Conservation (phyloP, 2,888 invertebrate species). For the Xestia ashworthii region DNA sequence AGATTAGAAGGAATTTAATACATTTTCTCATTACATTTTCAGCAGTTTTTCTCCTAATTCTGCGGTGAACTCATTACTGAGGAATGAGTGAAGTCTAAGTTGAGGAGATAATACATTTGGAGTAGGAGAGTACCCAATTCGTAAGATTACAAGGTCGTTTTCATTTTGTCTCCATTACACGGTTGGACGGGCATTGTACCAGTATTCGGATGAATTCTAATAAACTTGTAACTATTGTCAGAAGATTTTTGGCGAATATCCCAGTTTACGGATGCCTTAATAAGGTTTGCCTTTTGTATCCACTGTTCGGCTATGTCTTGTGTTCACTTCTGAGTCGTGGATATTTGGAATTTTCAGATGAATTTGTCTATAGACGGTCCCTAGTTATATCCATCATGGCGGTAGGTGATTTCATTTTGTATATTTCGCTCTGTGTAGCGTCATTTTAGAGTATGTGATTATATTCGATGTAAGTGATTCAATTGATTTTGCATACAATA, state of each 20-base stretch:
- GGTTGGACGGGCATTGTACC: constrained; percentile 48
- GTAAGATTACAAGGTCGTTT: constrained; percentile 69
- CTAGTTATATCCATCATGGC: background rate
- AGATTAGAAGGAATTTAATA: constrained; percentile 66
- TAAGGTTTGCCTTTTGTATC: constrained; percentile 37
- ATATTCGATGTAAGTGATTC: background rate
- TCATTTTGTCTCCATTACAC: constrained; percentile 68
- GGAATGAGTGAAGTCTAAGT: constrained; percentile 65
- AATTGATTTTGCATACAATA: background rate
- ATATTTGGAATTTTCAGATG: background rate
- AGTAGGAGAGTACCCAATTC: constrained; percentile 67
- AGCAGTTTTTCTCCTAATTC: constrained; percentile 65
- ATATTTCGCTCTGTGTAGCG: background rate
- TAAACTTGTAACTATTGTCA: constrained; percentile 60
- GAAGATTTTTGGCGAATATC: constrained; percentile 40
- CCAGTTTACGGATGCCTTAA: constrained; percentile 46
- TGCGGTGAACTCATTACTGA: constrained; percentile 67
- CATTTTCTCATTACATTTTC: constrained; percentile 70
- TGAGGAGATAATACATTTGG: constrained; percentile 67
- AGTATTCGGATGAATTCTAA: constrained; percentile 54
- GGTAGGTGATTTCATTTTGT: background rate
- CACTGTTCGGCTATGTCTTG: constrained; percentile 7
- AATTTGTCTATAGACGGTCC: constrained; percentile 7
- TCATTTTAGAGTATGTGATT: background rate
- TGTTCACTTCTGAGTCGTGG: constrained; percentile 2